Evolutionary conservation across 2,113 vertebrate genomes (phyloP), one percentile per base, ranked within the genome.

Genomic region (Rhinopomastus cyanomelas): DNA sequence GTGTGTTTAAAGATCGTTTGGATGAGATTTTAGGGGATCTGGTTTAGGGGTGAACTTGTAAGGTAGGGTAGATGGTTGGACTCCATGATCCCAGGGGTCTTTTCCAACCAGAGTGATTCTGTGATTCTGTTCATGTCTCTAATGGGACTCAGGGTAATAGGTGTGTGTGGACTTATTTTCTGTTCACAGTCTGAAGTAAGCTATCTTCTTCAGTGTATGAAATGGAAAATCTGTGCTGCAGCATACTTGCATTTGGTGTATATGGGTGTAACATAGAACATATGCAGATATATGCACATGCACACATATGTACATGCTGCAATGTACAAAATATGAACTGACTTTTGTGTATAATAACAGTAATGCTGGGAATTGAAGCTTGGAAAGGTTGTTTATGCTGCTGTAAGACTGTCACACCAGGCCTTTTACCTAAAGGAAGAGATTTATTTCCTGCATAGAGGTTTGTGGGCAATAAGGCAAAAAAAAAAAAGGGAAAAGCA

Each of bases 291-390:
- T 12, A 32, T 37, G 12, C 18, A 12, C 3, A 2, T 37, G 39
- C 11, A 21, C 36, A 32, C 2, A 5, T 42, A 27, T 5, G 1
- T 37, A 44, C 3, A 3, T 2, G 1, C 30, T 73, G 12, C 13
- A 16, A 32, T 0, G 0, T 66, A 30, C 8, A 59, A 36, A 88
- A 77, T 8, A 16, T 36, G 20, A 75, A 39, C 27, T 29, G 29
- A 30, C 20, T 53, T 72, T 34, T n/a, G 18, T 42, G 17, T 25
- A 9, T 44, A 55, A 62, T 39, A 34, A 5, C 30, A 72, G n/a
- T 18, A 69, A 11, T 78, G 34, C 21, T 14, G 22, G 26, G 61
- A 84, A 9, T 34, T 92, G n/a, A 48, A 30, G 30, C 32, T 84
- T 44, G 61, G 25, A 48, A 64, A 52, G 9, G 13, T 17, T 94